These are phyloP conservation scores for Bettongia penicillata DNA, from an alignment of 2,113 vertebrate genomes.

Conservation along the genomic window DNA sequence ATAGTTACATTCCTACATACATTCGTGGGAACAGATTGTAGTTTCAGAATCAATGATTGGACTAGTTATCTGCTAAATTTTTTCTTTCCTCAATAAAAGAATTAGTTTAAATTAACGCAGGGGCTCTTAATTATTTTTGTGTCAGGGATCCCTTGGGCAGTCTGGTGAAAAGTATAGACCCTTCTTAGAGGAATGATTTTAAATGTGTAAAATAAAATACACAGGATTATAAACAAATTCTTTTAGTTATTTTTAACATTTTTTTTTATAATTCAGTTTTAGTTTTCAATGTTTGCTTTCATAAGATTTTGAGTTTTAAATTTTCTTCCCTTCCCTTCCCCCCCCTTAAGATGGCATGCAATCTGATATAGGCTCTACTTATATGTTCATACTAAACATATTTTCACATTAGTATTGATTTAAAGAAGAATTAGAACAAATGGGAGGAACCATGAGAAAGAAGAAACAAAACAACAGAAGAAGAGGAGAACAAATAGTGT, in stretches of 20 bases:
- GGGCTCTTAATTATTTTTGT: neutral
- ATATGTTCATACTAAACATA: too few species aligned
- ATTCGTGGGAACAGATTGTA: neutral
- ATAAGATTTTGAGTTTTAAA: too few species aligned
- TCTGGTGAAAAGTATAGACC: neutral
- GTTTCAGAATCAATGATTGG: neutral
- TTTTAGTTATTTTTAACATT: neutral
- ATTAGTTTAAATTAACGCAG: neutral
- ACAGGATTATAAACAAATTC: neutral
- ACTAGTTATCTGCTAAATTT: neutral
- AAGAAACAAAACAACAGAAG: too few species aligned
- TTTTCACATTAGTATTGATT: too few species aligned
- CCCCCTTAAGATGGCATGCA: too few species aligned
- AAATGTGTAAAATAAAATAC: neutral
- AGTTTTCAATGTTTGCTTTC: too few species aligned
- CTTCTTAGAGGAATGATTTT: neutral
- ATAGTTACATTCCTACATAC: neutral
- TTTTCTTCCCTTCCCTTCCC: too few species aligned
- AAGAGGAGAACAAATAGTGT: too few species aligned
- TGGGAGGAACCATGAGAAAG: too few species aligned
- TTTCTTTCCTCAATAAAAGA: neutral
- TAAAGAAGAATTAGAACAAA: too few species aligned
- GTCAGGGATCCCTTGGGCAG: neutral
- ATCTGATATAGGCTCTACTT: too few species aligned
- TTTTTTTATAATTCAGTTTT: too few species aligned